Percentiles rank a stretch among this genome's conserved stretches.
Conservation (phyloP, 2,888 invertebrate species). For the Psylliodes chrysocephalus region DNA sequence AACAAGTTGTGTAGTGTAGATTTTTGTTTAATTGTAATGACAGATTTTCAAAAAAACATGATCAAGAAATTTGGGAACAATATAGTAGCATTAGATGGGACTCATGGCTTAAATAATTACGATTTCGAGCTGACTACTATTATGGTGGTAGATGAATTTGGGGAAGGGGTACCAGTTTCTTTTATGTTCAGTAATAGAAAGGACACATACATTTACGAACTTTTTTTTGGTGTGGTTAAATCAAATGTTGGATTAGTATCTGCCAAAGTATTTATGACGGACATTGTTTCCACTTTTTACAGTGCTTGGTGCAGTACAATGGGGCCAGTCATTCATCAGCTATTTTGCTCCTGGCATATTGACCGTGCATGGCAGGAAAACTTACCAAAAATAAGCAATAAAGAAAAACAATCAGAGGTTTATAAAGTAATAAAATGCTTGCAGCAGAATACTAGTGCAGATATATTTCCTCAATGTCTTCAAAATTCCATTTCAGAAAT, state of each 20-base stretch:
- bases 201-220: conserved; percentile 34
- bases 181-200: conserved; percentile 40
- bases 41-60: neutral
- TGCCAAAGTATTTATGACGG: conserved; percentile 37
- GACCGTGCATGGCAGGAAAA: conserved; percentile 31
- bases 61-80: neutral
- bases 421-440: conserved; percentile 27
- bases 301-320: conserved; percentile 34
- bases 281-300: conserved; percentile 33
- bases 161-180: conserved; percentile 35
- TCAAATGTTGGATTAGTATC: conserved; percentile 15
- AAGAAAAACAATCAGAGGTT: conserved; percentile 11
- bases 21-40: conserved; percentile 39
- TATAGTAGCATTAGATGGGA: conserved; percentile 31
- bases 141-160: conserved; percentile 39
- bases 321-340: conserved; percentile 18
- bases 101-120: conserved; percentile 25
- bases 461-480: conserved; percentile 29
- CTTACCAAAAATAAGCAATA: conserved; percentile 16
- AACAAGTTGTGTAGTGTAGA: conserved; percentile 2
- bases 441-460: conserved; percentile 29
- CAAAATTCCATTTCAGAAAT: conserved; percentile 23
- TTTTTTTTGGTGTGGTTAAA: no score
- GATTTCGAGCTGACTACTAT: conserved; percentile 35
- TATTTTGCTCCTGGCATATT: conserved; percentile 31